Evolutionary conservation across 2,113 vertebrate species (phyloP).

Genomic region (Erinaceus europaeus): DNA sequence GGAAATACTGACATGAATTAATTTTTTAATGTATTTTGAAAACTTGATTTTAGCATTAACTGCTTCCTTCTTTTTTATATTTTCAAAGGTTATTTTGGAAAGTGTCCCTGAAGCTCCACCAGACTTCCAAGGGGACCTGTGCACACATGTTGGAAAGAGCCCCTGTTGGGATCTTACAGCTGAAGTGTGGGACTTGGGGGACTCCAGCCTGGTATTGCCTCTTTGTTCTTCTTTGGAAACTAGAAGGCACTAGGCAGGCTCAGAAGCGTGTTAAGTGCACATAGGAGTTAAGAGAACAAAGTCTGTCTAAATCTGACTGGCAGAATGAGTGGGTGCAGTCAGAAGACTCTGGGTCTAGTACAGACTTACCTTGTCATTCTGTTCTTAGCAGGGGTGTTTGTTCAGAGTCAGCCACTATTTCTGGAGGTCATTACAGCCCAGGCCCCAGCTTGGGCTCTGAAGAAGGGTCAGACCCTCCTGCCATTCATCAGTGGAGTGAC

Average conservation of each 20-base stretch:
- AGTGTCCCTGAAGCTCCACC: not conserved
- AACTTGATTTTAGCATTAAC: not conserved
- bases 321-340: not conserved
- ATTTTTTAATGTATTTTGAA: not conserved
- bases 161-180: too few species aligned
- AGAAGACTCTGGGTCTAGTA: not conserved
- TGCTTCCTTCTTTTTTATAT: not conserved
- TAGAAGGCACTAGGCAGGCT: not conserved
- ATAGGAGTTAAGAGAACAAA: not conserved
- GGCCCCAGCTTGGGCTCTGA: not conserved
- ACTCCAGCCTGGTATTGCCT: not conserved
- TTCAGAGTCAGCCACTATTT: not conserved
- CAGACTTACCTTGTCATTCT: not conserved
- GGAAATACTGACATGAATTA: too few species aligned
- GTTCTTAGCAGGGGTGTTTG: not conserved
- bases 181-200: not conserved
- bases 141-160: not conserved
- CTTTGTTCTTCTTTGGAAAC: conserved; percentile 33
- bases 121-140: not conserved
- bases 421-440: not conserved
- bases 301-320: not conserved
- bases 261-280: not conserved
- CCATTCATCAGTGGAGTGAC: not conserved
- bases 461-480: not conserved
- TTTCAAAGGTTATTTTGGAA: not conserved